Evolutionary conservation across 1,140 invertebrate species (phyloP).

Genomic region (Ceratosolen solmsi): DNA sequence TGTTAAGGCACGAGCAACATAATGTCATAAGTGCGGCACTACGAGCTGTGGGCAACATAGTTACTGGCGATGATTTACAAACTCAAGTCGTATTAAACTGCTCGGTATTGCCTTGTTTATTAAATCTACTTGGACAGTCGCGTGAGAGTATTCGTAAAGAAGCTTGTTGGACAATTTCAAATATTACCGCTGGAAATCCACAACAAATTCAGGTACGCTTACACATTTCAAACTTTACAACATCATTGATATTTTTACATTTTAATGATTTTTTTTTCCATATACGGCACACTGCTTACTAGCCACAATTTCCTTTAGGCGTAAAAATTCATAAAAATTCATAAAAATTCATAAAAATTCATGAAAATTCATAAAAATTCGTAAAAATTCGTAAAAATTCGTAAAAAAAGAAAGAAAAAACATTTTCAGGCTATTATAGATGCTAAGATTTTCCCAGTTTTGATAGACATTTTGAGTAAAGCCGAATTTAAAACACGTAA

Average conservation of each 20-base stretch:
- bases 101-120: conserved; percentile 88
- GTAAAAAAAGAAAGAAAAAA: too few species aligned
- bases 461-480: conserved; percentile 92
- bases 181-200: conserved; percentile 97
- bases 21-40: conserved; percentile 96
- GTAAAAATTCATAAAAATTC: not conserved
- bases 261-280: not conserved
- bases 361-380: too few species aligned
- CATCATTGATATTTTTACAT: conserved; percentile 5
- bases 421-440: conserved; percentile 92
- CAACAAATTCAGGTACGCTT: conserved; percentile 92
- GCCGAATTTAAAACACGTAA: conserved; percentile 98
- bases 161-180: conserved; percentile 98
- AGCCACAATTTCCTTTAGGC: not conserved
- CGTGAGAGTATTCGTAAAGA: conserved; percentile 95
- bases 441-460: conserved; percentile 93
- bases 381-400: too few species aligned
- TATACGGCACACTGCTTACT: not conserved
- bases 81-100: conserved; percentile 96
- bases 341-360: too few species aligned
- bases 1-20: conserved; percentile 85
- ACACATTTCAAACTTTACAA: too few species aligned
- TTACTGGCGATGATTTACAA: conserved; percentile 97
- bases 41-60: conserved; percentile 97
- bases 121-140: conserved; percentile 83